Base-by-base conservation (phyloP, 2,113 vertebrate species). In the Rynchops niger region DNA sequence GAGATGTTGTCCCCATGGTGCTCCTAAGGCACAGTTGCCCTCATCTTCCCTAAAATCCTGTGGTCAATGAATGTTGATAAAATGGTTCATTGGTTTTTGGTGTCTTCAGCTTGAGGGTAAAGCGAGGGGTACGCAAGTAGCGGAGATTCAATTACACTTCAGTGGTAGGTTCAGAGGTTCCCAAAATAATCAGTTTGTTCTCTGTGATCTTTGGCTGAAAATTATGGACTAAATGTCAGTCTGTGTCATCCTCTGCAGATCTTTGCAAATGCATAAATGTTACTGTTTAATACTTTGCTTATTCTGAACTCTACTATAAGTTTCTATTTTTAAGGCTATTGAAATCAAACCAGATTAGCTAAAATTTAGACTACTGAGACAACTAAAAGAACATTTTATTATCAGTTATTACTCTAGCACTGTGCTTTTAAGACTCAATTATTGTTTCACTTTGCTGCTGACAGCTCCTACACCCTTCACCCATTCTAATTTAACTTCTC, bases 401-500 rank as follows among this genome's bases (percentile, higher is more conserved):
- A 96, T 94, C 93, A 63, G 73, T 86, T 92, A 93, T 94, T 96
- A 91, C 91, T 66, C 55, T 82, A 90, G 62, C 83, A 80, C 70
- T 67, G 78, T 95, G 88, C 84, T 93, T 94, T 97, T 93, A 95
- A 95, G 83, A 95, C 92, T 95, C 93, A 97, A 88, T 94, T 95
- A 95, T 53, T 97, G 87, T 95, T 97, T 97, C 92, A 92, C 85
- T 91, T 87, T 1, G 4, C 82, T 89, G 70, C 87, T 96, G 82
- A 95, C 95, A 95, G 91, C 72, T 97, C 80, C 81, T 85, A 92
- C 79, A 93, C 90, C 82, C 69, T 96, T 96, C 73, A 92, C 80
- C 95, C 71, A 15, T 76, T 84, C 87, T 62, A 34, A 67, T 91
- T 95, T 53, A 67, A 56, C 83, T 96, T 91, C 90, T 90, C 62